Percentiles rank a stretch among this genome's conserved stretches.
These are phyloP conservation scores for Tillus elongatus DNA, from an alignment of 2,888 invertebrate species.

Conservation along the genomic window DNA sequence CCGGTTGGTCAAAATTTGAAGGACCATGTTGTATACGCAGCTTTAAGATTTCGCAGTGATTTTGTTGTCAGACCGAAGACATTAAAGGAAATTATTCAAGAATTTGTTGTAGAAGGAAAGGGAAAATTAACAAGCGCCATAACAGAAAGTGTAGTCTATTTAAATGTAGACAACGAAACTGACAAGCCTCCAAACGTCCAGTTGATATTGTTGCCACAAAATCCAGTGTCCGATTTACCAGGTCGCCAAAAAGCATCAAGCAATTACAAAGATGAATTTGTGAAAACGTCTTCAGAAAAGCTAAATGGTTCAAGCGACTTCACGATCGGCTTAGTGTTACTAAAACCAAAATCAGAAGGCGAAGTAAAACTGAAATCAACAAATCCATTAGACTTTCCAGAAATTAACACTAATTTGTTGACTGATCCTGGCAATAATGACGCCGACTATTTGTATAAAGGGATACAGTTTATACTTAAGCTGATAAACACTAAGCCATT, in stretches of 20 bases:
- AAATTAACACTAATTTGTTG: slow-evolving; percentile 56
- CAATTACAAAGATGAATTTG: slow-evolving; percentile 22
- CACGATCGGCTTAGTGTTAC: slow-evolving; percentile 24
- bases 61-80: slow-evolving; percentile 10
- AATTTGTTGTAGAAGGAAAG: slow-evolving; percentile 44
- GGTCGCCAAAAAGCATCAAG: not conserved
- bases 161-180: slow-evolving; percentile 8
- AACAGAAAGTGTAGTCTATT: slow-evolving; percentile 12
- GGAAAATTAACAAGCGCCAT: slow-evolving; percentile 40
- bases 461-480: slow-evolving; percentile 40
- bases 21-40: slow-evolving; percentile 43
- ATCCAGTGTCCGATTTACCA: not conserved
- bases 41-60: slow-evolving; percentile 22
- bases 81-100: slow-evolving; percentile 16
- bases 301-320: slow-evolving; percentile 15
- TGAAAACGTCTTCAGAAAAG: slow-evolving; percentile 11
- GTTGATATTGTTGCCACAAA: slow-evolving; percentile 16
- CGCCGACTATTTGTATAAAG: slow-evolving; percentile 45
- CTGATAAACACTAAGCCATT: slow-evolving; percentile 41
- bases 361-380: slow-evolving; percentile 45
- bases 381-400: slow-evolving; percentile 50
- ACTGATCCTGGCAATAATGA: slow-evolving; percentile 48
- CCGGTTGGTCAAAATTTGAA: slow-evolving; percentile 50
- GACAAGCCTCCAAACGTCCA: slow-evolving; percentile 15
- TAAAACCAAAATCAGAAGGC: slow-evolving; percentile 47